A percentile compares a stretch with the other conserved stretches of the same genome.
These are phyloP conservation scores for Paraescarpia echinospica DNA, from an alignment of 1,140 invertebrate species.

Conservation along the genomic window DNA sequence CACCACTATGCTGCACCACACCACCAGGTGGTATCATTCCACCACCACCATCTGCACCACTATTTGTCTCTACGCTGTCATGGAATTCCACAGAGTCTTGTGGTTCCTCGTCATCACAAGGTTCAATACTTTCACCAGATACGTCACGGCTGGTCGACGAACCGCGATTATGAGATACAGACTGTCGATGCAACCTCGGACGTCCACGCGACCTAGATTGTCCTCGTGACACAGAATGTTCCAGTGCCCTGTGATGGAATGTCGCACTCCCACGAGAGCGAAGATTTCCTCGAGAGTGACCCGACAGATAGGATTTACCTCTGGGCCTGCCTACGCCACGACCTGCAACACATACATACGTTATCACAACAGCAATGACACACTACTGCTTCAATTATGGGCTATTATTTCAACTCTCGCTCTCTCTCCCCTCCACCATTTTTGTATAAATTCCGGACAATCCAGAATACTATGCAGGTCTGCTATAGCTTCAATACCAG, in stretches of 20 bases:
- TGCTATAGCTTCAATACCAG: no score
- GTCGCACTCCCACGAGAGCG: neutral
- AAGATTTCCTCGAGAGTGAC: neutral
- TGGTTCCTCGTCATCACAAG: neutral
- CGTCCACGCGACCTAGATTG: neutral
- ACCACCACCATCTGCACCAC: neutral
- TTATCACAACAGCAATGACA: no score
- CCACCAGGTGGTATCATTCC: no score
- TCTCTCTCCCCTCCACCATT: no score
- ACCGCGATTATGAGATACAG: neutral
- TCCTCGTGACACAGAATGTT: no score
- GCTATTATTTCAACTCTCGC: neutral
- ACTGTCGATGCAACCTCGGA: neutral
- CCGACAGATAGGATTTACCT: neutral
- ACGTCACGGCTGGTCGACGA: neutral
- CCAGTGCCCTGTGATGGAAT: neutral
- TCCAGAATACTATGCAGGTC: no score
- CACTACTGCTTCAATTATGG: neutral
- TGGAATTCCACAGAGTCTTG: neutral
- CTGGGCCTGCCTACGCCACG: neutral
- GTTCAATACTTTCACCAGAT: neutral
- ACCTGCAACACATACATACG: neutral
- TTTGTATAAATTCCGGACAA: no score
- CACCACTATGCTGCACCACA: neutral
- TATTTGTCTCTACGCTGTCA: neutral